Conservation (phyloP, 2,113 vertebrate genomes). For the Urocitellus parryii region DNA sequence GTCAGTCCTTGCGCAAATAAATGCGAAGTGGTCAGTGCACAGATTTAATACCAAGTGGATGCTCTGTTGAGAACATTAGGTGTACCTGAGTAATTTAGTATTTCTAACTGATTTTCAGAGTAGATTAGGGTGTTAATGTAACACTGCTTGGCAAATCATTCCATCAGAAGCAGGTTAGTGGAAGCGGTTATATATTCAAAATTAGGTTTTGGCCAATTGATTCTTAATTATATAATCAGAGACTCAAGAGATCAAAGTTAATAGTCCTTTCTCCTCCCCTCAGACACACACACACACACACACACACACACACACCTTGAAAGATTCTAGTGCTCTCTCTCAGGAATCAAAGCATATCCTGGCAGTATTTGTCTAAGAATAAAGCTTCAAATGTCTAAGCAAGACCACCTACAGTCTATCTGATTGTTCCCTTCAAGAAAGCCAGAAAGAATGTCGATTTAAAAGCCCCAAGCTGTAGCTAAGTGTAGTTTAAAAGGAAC, state of each 20-base stretch:
- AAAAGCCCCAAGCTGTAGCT: conserved; percentile 70
- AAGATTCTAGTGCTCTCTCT: neutral
- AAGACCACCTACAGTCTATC: conserved; percentile 85
- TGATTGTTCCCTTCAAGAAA: conserved; percentile 85
- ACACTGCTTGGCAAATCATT: conserved; percentile 81
- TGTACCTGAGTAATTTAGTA: conserved; percentile 70
- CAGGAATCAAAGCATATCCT: conserved; percentile 58
- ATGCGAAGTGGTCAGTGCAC: neutral
- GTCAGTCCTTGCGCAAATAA: neutral
- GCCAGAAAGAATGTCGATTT: conserved; percentile 79
- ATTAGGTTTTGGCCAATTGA: conserved; percentile 87
- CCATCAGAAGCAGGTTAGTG: conserved; percentile 73
- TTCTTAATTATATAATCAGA: conserved; percentile 87
- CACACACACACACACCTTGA: conserved; percentile 46
- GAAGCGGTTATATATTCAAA: conserved; percentile 83
- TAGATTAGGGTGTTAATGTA: conserved; percentile 78
- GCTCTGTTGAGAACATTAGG: neutral
- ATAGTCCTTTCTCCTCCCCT: conserved; percentile 80
- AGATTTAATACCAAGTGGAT: conserved; percentile 43
- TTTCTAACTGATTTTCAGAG: conserved; percentile 80
- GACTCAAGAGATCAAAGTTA: conserved; percentile 83
- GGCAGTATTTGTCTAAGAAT: conserved; percentile 79
- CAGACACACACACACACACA: conserved; percentile 20
- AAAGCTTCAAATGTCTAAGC: conserved; percentile 76
- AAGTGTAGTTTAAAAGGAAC: conserved; percentile 75